Evolutionary conservation across 2,888 invertebrate species (phyloP).

Genomic region (Chrysina gloriosa): DNA sequence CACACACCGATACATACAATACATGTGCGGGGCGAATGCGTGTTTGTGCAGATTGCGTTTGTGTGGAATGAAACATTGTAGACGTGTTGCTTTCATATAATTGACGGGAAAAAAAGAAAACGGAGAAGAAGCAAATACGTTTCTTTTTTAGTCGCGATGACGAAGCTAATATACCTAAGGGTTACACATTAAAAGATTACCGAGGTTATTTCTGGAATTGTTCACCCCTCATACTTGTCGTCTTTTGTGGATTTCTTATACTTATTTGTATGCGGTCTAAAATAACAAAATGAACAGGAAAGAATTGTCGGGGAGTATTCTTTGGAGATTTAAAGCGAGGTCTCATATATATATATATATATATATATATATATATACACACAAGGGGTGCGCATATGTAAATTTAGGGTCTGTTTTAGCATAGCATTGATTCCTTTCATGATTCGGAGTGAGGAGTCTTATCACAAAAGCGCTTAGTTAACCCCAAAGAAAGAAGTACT

Average conservation of each 20-base stretch:
- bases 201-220: constrained; percentile 22
- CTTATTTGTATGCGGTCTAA: constrained; percentile 4
- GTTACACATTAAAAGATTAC: constrained; percentile 9
- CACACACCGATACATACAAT: neutral
- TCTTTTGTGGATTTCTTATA: constrained; percentile 17
- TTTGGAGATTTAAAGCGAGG: no score
- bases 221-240: constrained; percentile 9
- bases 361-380: no score
- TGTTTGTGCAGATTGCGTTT: no score
- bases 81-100: neutral
- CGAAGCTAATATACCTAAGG: neutral
- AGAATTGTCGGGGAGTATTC: neutral
- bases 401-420: no score
- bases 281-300: neutral
- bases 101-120: neutral
- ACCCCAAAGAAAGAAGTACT: no score
- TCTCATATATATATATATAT: no score
- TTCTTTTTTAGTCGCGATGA: constrained; percentile 4
- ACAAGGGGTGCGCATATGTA: no score
- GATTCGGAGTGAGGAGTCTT: no score
- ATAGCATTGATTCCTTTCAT: no score
- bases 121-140: neutral
- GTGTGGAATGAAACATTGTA: neutral
- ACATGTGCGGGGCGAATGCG: no score
- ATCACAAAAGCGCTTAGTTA: no score